Conservation (phyloP, 1,140 invertebrate genomes). For the Musca domestica region DNA sequence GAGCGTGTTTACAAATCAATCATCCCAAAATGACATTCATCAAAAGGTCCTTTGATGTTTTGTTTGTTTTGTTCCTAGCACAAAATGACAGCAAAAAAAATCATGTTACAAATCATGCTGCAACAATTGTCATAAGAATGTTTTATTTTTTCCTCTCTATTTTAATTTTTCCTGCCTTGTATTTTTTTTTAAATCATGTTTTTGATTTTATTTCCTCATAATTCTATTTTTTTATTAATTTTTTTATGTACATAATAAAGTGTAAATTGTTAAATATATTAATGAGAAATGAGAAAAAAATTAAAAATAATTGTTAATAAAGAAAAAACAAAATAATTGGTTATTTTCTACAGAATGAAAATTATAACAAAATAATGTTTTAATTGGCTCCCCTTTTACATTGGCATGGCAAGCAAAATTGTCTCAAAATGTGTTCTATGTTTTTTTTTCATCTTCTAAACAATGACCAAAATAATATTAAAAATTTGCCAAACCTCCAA, state of each 20-base stretch:
- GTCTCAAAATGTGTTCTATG: background rate
- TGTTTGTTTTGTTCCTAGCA: no score
- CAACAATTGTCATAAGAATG: no score
- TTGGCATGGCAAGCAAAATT: no score
- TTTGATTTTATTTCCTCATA: background rate
- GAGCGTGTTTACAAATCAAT: no score
- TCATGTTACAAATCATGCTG: no score
- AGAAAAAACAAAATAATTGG: background rate
- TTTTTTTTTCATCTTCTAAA: background rate
- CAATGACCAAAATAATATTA: background rate
- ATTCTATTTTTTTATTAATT: background rate
- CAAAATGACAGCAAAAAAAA: no score
- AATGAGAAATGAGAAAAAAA: background rate
- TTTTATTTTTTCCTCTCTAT: no score
- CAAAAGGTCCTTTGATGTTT: no score
- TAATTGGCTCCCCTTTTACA: background rate
- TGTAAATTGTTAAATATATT: slow-evolving; percentile 15
- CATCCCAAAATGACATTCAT: no score
- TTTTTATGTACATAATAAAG: slow-evolving; percentile 12
- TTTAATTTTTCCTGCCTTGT: no score
- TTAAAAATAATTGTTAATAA: background rate
- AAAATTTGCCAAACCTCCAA: background rate
- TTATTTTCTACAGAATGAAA: slow-evolving; percentile 9
- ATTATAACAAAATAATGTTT: background rate
- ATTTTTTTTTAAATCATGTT: no score